phyloP scores from a whole-genome alignment of 2,888 invertebrate genomes.

The Amphipyra tragopoginis region DNA sequence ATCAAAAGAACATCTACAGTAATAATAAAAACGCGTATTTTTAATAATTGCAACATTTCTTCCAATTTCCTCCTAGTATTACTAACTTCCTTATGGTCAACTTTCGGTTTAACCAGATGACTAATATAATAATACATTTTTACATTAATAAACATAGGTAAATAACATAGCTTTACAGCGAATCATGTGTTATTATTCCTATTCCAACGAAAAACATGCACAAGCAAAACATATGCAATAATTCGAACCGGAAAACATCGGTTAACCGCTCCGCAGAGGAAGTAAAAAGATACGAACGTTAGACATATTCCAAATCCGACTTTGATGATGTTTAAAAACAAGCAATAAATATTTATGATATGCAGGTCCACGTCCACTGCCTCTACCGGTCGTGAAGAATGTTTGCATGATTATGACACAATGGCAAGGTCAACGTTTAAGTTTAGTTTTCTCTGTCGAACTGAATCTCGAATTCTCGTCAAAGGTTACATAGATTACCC shows the following conservation, averaged over 20 bases:
- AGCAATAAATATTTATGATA: slow-evolving; percentile 46
- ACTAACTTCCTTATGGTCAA: background rate
- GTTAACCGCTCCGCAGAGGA: slow-evolving; percentile 13
- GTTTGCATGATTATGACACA: slow-evolving; percentile 44
- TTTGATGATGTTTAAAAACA: slow-evolving; percentile 35
- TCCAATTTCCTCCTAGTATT: no score
- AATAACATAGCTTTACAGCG: slow-evolving; percentile 10
- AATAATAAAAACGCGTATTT: background rate
- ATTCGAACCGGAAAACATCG: slow-evolving; percentile 26
- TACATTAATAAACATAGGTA: no score
- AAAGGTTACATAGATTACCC: no score
- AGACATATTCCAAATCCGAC: slow-evolving; percentile 14
- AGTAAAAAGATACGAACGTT: slow-evolving; percentile 7
- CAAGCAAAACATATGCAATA: slow-evolving; percentile 3
- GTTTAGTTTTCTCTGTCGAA: slow-evolving; percentile 30
- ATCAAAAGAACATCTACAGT: no score
- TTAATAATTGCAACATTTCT: no score
- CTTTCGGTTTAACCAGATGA: slow-evolving; percentile 18
- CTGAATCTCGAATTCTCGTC: no score
- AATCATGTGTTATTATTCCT: slow-evolving; percentile 27
- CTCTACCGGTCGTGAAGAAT: slow-evolving; percentile 44
- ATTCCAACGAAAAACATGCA: background rate
- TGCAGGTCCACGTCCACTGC: slow-evolving; percentile 16
- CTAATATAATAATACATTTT: slow-evolving; percentile 10
- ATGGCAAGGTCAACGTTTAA: slow-evolving; percentile 41